Base-by-base conservation (phyloP, 2,797 vertebrate genomes). In the Xiphorhynchus erythropygius region DNA sequence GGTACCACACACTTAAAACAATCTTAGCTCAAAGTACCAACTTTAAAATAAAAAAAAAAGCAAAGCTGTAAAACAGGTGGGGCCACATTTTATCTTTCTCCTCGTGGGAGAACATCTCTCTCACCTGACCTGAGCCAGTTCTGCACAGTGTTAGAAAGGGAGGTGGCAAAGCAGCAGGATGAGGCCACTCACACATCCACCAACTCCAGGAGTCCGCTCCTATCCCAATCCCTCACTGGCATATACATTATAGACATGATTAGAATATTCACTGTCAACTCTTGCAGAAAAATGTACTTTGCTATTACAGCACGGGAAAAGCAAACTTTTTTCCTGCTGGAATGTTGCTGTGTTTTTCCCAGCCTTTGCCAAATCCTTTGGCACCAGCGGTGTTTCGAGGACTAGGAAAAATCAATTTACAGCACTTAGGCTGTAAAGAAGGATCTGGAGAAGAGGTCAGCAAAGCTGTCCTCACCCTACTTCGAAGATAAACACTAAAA, bases 211-310 rank as follows among this genome's bases (percentile, higher is more conserved):
- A 35, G 8, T 39, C 39, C 35, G 41, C 50, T 55, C 41, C 44
- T n/a, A 0, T 0, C 24, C n/a, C 23, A 37, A 11, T 37, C 28
- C n/a, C 22, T 41, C n/a, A 4, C 0, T 22, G 35, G 37, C 18
- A 32, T 7, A 10, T 5, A 3, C 2, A 5, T 46, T 30, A 27
- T 12, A 28, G 5, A 32, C 24, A 52, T 1, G 0, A 10, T 9
- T 49, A 33, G 37, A 62, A 53, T 50, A 47, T 11, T 80, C 56
- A 23, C 42, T 57, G 14, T 18, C 73, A 74, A 47, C 24, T 80
- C 27, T 2, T 32, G 49, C 18, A 67, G 25, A 28, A 70, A 73
- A 71, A 41, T 15, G 9, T 15, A 18, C 30, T 59, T 70, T 28
- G 9, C 19, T 63, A 1, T n/a, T 30, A 19, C 2, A 25, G 39